Conservation (phyloP, 2,797 vertebrate species). For the Helostoma temminkii region DNA sequence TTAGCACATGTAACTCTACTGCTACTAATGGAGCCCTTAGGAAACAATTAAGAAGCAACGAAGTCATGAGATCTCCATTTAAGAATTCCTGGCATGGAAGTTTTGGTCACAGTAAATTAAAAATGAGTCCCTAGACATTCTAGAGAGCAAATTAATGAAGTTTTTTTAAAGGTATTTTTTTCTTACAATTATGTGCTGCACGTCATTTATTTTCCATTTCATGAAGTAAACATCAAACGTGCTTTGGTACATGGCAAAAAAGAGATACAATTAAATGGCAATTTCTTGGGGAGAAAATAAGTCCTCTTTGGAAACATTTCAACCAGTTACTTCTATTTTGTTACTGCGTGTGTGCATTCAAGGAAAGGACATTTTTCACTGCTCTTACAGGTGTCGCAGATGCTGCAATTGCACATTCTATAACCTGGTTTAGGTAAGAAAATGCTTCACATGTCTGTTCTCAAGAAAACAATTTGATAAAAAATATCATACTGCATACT, state of each 20-base stretch:
- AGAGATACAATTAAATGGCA: background rate
- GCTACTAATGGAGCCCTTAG: conserved; percentile 68
- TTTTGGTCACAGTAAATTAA: conserved; percentile 27
- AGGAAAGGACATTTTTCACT: background rate
- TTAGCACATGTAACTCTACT: conserved; percentile 42
- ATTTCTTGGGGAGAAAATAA: too few species aligned
- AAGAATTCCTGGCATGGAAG: conserved; percentile 19
- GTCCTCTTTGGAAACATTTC: background rate
- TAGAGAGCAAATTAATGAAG: background rate
- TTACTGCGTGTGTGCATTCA: background rate
- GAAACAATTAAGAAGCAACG: conserved; percentile 66
- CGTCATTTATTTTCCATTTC: background rate
- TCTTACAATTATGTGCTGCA: background rate
- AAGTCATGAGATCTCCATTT: conserved; percentile 50
- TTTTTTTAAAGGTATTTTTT: background rate
- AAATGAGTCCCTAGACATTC: conserved; percentile 11
- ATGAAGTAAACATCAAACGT: conserved; percentile 2
- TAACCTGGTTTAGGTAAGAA: background rate
- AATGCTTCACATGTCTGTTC: background rate
- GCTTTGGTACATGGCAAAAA: too few species aligned
- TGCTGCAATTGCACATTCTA: background rate
- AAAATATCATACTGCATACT: too few species aligned
- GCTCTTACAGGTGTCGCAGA: conserved; percentile 14
- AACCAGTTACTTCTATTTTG: background rate
- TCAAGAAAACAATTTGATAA: background rate